Base-by-base conservation (phyloP, 53 echinoderm and acorn worm species). In the Actinopyga echinites region DNA sequence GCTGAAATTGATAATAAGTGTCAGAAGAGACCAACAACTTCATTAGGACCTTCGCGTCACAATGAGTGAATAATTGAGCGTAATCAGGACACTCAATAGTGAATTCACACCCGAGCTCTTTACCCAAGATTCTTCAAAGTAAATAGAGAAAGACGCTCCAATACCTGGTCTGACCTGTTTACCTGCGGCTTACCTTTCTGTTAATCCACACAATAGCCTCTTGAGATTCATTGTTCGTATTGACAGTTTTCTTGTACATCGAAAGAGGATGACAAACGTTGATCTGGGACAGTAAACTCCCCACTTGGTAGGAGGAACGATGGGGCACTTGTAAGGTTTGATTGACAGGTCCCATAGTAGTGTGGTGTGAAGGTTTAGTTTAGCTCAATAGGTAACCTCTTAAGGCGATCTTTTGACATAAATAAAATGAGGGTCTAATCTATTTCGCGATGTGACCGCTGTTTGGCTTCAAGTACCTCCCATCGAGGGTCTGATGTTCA, bases 181-280 rank as follows among this genome's bases (percentile, higher is more conserved):
- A 68, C 68, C 68, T 68, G 34, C 32, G 34, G 68, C 38, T 68
- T 68, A 68, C 68, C 68, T 68, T 68, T 30, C 20, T 7, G 34
- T 15, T 68, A 68, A 68, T 68, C 68, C 12, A 22, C 68, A 68
- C 68, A 68, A 68, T 68, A 33, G 68, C 40, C 49, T 68, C 68
- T 68, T 68, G 32, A 68, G 40, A 68, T 68, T 2, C 40, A 20
- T 68, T 68, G 68, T 68, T 21, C 40, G 32, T 68, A 68, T 68
- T 68, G 68, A 33, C 68, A 68, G 68, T 68, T 38, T 68, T 68
- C 68, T 20, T 68, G 68, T 68, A 34, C 9, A 34, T 68, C 38
- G 35, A 68, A 68, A 68, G 68, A 29, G 68, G 32, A 32, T 68
- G 35, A 68, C 68, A 68, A 68, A 68, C 68, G n/a, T 68, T 68